Evolutionary conservation across 2,113 vertebrate species (phyloP).

Genomic region (Stictonetta naevosa): DNA sequence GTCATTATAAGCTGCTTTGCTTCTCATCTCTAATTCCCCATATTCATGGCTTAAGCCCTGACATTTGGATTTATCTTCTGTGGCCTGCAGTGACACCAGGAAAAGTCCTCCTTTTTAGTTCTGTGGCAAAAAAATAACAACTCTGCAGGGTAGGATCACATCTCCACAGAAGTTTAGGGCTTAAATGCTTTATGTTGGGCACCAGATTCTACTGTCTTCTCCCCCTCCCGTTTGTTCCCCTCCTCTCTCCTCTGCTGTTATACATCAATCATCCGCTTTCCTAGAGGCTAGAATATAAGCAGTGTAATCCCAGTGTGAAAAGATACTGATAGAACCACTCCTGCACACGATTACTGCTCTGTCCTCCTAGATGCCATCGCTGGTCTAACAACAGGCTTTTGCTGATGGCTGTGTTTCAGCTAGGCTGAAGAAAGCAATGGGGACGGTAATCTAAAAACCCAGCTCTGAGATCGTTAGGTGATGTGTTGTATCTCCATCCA

Average conservation of each 20-base stretch:
- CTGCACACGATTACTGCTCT: neutral
- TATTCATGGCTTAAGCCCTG: constrained; percentile 72
- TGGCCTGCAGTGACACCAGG: constrained; percentile 48
- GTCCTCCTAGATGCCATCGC: neutral
- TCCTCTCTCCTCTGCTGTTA: neutral
- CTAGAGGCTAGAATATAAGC: neutral
- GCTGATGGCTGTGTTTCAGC: neutral
- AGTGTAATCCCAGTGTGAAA: neutral
- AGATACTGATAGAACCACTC: neutral
- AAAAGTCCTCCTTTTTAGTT: constrained; percentile 65
- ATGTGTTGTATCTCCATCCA: neutral
- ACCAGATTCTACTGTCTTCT: neutral
- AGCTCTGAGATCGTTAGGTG: neutral
- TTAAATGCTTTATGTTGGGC: neutral
- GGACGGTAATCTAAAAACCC: neutral
- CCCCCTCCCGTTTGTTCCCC: accelerated
- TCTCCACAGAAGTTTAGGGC: neutral
- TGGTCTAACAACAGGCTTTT: neutral
- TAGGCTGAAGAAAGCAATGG: neutral
- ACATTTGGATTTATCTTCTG: constrained; percentile 69
- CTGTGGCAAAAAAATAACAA: neutral
- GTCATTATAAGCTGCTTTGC: constrained; percentile 72
- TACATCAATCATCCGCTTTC: neutral
- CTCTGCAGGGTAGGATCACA: neutral
- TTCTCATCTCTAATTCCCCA: constrained; percentile 68